Evolutionary conservation across 1,140 invertebrate genomes (phyloP).

Genomic region (Orussus abietinus): DNA sequence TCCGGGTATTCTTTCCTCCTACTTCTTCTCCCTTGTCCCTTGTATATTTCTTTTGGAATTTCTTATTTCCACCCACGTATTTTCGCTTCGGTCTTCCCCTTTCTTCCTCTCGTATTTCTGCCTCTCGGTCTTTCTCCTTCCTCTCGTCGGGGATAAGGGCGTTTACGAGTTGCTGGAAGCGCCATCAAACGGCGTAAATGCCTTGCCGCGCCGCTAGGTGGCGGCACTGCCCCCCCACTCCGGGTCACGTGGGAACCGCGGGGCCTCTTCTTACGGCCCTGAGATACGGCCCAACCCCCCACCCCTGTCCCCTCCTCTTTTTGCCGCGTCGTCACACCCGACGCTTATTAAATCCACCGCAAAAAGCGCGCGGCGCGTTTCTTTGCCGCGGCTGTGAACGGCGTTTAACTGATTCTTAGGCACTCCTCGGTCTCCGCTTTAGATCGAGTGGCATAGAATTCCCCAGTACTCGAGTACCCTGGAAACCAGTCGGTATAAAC

Average conservation of each 20-base stretch:
- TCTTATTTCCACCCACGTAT: no score
- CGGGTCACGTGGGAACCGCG: constrained; percentile 28
- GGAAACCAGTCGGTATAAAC: background rate
- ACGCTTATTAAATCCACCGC: constrained; percentile 35
- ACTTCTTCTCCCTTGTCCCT: no score
- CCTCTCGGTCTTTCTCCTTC: no score
- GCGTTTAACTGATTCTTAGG: constrained; percentile 23
- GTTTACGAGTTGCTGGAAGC: constrained; percentile 44
- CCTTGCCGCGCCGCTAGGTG: constrained; percentile 14
- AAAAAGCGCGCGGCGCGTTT: constrained; percentile 20
- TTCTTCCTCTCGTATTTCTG: no score
- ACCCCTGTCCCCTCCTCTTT: constrained; percentile 19
- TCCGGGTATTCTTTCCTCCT: no score
- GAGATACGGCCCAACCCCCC: no score
- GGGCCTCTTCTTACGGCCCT: no score
- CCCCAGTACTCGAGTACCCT: constrained; percentile 1
- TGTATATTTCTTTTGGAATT: no score
- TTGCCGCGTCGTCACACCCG: constrained; percentile 26
- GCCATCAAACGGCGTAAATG: constrained; percentile 34
- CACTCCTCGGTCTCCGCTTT: no score
- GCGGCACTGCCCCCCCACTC: constrained; percentile 15
- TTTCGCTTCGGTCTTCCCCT: no score
- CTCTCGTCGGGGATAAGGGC: constrained; percentile 25
- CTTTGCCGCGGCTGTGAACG: constrained; percentile 9
- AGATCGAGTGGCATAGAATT: no score